phyloP scores from a whole-genome alignment of 1,140 invertebrate genomes.

The honey bee (Apis mellifera) region DNA sequence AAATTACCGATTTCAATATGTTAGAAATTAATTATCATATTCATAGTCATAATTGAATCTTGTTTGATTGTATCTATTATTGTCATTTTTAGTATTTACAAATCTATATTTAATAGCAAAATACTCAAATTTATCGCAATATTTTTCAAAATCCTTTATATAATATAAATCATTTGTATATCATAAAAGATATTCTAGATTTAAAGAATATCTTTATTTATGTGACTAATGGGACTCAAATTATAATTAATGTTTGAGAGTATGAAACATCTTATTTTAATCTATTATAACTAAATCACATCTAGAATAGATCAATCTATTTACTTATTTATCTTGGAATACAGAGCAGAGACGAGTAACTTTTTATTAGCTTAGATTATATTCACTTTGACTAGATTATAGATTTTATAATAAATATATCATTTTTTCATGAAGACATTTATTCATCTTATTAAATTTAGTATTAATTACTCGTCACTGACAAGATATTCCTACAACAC shows the following conservation, averaged over 20 bases:
- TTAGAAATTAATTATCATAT: constrained; percentile 22
- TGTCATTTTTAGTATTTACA: neutral
- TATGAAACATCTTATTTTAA: constrained; percentile 30
- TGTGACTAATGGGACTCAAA: constrained; percentile 49
- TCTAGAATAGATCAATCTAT: constrained; percentile 50
- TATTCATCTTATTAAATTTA: neutral
- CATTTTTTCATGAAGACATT: constrained; percentile 6
- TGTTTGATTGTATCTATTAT: neutral
- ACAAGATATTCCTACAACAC: constrained; percentile 33
- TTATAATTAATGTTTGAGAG: constrained; percentile 33
- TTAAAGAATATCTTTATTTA: constrained; percentile 35
- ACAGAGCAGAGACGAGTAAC: constrained; percentile 38
- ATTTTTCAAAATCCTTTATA: constrained; percentile 31
- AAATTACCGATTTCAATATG: constrained; percentile 9
- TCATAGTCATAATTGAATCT: constrained; percentile 3
- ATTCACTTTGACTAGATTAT: neutral
- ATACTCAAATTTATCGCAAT: constrained; percentile 37
- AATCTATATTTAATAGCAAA: constrained; percentile 1
- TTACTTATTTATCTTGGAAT: constrained; percentile 53
- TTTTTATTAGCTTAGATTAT: neutral
- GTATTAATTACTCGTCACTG: constrained; percentile 44
- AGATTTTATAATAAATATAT: neutral
- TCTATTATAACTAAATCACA: constrained; percentile 37
- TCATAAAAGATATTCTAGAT: constrained; percentile 20
- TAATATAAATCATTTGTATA: constrained; percentile 12